Conservation (phyloP, 2,888 invertebrate genomes). For the Artemia sinica region DNA sequence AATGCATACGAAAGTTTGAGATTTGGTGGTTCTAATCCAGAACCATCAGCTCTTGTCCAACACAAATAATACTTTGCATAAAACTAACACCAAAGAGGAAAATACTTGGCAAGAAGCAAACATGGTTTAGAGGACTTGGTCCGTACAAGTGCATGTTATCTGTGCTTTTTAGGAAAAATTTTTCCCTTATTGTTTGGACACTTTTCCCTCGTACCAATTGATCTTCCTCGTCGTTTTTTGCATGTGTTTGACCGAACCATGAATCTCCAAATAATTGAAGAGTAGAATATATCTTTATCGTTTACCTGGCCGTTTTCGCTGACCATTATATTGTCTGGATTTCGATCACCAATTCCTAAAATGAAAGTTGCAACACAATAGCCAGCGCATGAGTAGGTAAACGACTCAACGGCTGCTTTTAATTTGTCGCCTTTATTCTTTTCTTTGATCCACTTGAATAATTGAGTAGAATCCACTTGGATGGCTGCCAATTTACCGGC, state of each 20-base stretch:
- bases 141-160: too few relatives aligned
- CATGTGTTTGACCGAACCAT: not conserved
- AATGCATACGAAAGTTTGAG: too few relatives aligned
- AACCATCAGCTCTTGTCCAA: too few relatives aligned
- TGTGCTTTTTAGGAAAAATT: not conserved
- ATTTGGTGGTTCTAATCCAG: too few relatives aligned
- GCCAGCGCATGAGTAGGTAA: slow-evolving; percentile 42
- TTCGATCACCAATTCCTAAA: slow-evolving; percentile 42
- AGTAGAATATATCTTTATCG: slow-evolving; percentile 14
- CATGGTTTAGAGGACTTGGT: too few relatives aligned
- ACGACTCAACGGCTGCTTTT: slow-evolving; percentile 39
- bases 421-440: slow-evolving; percentile 32
- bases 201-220: not conserved
- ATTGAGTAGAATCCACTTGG: slow-evolving; percentile 36
- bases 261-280: not conserved
- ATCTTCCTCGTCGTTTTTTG: not conserved
- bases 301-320: slow-evolving; percentile 38
- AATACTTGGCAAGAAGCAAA: too few relatives aligned
- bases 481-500: slow-evolving; percentile 36
- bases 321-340: slow-evolving; percentile 45
- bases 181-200: not conserved
- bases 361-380: slow-evolving; percentile 45
- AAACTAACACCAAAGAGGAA: too few relatives aligned
- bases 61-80: too few relatives aligned
- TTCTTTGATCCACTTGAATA: slow-evolving; percentile 39